Base-by-base conservation (phyloP, 2,113 vertebrate genomes). In the Austrofundulus limnaeus region DNA sequence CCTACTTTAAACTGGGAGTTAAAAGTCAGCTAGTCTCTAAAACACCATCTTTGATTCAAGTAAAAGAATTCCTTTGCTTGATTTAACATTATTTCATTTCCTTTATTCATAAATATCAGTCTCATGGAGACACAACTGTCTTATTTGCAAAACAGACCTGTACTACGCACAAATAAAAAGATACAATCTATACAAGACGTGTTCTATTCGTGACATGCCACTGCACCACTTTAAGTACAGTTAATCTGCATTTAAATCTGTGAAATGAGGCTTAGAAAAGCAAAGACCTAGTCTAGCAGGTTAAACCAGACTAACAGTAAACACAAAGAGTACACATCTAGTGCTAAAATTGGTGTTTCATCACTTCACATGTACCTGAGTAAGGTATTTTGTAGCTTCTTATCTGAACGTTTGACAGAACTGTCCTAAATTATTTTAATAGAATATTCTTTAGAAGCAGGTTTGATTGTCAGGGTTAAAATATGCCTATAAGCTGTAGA, bases 201-300 rank as follows among this genome's bases (percentile, higher is more conserved):
- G 16, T 53, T 21, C 1, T 23, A 21, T 11, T n/a, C 3, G n/a
- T 23, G 21, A 24, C 31, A 15, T 50, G 10, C 4, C 23, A 1
- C 15, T 25, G 54, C 9, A 42, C 15, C 4, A 12, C 21, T 24
- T 5, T 23, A 11, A 4, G 2, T 3, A 19, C 11, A 23, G 24
- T 13, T 42, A 21, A 43, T 31, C n/a, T 59, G 23, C 54, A 55
- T 17, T 17, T 3, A 64, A 47, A 47, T 45, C 12, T 60, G 11
- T 60, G 11, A 9, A 9, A 20, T 20, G 16, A 3, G 70, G 45
- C 4, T 55, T 23, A 20, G 14, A 24, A 41, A 10, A 28, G 17
- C 37, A 73, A 72, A 19, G 52, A 63, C 53, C 50, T 50, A 68
- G 73, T 58, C 2, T 28, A 83, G 52, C 85, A 69, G 69, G 82